Base-by-base conservation (phyloP, 2,113 vertebrate genomes). In the Passer montanus region DNA sequence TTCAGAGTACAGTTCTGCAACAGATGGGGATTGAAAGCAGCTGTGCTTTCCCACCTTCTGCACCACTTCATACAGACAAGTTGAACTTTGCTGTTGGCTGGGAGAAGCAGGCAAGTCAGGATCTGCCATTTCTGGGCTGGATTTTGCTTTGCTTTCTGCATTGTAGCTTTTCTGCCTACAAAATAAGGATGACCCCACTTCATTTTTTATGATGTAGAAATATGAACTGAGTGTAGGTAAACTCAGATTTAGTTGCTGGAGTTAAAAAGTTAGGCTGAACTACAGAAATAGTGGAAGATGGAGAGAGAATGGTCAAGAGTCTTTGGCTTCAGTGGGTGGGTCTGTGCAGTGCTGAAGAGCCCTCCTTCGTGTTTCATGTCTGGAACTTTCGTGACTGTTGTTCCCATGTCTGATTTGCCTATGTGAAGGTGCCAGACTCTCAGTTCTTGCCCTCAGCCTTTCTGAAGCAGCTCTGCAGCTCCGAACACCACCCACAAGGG, bases 341-440 rank as follows among this genome's bases (percentile, higher is more conserved):
- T 59, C 58, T 92, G 23, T 62, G 41, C 19, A 28, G 30, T 4
- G 1, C 79, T 44, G 24, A 80, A 76, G 19, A 59, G 1, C 23
- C 9, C 35, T 13, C 14, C 9, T 59, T 46, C 0, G 0, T 43
- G 11, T 64, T 56, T 56, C 37, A 10, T 55, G 23, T 62, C 52
- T 64, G 72, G 26, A 80, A 26, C 49, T 73, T 72, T 18, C 26
- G 15, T 1, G 3, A 5, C 16, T 55, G 8, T 37, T 60, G 13
- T 86, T 94, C 9, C 19, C 24, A 22, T 1, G 3, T 44, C 24
- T 18, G 63, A 15, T 76, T 56, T 79, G 33, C 22, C 28, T 37
- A 0, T 53, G 30, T 39, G 30, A 21, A 50, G 73, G 15, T 58
- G 77, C 58, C 63, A 73, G 50, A 12, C 33, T 74, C 55, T 15